Percentiles rank a stretch among this genome's conserved stretches.
Evolutionary conservation across 2,888 invertebrate species (phyloP).

Genomic region (Stenolophus ochropezus): DNA sequence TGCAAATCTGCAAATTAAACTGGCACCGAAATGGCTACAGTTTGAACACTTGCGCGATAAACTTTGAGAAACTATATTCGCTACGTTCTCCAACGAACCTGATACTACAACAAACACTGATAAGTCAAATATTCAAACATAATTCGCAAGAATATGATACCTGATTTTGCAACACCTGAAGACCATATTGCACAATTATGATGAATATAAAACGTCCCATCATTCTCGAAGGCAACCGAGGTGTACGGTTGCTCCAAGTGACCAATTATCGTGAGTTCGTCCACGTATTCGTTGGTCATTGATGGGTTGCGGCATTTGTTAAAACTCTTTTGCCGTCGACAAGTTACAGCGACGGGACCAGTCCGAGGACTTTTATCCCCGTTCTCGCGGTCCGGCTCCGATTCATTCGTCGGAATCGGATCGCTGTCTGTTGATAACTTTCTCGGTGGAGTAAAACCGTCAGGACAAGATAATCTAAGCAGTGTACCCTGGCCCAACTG

Average conservation of each 20-base stretch:
- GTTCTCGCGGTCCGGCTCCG: slow-evolving; percentile 69
- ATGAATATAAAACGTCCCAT: slow-evolving; percentile 88
- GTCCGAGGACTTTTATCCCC: slow-evolving; percentile 77
- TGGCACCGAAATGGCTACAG: slow-evolving; percentile 93
- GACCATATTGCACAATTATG: slow-evolving; percentile 93
- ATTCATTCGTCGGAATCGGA: slow-evolving; percentile 63
- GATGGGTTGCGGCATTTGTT: slow-evolving; percentile 86
- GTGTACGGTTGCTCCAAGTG: slow-evolving; percentile 85
- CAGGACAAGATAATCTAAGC: slow-evolving; percentile 79
- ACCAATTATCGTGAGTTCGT: slow-evolving; percentile 91
- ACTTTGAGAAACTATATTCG: slow-evolving; percentile 79
- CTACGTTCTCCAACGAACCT: slow-evolving; percentile 75
- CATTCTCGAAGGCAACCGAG: slow-evolving; percentile 81
- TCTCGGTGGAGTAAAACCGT: slow-evolving; percentile 79
- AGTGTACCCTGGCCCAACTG: slow-evolving; percentile 95
- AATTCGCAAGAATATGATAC: slow-evolving; percentile 63
- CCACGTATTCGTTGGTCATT: slow-evolving; percentile 86
- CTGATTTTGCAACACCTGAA: slow-evolving; percentile 75
- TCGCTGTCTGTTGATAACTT: slow-evolving; percentile 70
- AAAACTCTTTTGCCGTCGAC: slow-evolving; percentile 83
- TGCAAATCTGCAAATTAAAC: slow-evolving; percentile 88
- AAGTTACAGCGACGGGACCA: slow-evolving; percentile 77
- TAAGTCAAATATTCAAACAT: not conserved
- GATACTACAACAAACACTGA: slow-evolving; percentile 70
- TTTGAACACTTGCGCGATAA: slow-evolving; percentile 86